Percentiles rank a stretch among this genome's conserved stretches.
Conservation (phyloP, 2,113 vertebrate species). For the Petrocephalus zakoni region DNA sequence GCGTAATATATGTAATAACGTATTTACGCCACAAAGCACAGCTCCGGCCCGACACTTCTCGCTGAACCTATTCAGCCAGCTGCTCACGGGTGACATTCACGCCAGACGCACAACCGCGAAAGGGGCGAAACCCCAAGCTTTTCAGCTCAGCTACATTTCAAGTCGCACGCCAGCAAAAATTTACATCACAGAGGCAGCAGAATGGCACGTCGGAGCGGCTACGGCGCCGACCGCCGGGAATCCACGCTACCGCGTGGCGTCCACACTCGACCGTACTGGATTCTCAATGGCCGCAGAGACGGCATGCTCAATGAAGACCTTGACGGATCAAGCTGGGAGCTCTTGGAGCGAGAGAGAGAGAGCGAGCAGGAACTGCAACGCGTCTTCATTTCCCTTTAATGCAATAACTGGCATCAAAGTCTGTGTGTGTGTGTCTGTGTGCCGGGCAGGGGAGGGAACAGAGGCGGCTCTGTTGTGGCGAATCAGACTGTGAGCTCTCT, state of each 20-base stretch:
- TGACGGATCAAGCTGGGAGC: conserved; percentile 10
- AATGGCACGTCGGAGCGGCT: not conserved
- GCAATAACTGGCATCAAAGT: not conserved
- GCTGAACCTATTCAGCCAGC: not conserved
- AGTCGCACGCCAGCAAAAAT: not conserved
- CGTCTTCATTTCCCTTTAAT: conserved; percentile 12
- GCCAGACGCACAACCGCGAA: not conserved
- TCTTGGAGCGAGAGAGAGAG: not conserved
- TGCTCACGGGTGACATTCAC: not conserved
- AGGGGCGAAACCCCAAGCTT: not conserved
- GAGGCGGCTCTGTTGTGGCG: conserved; percentile 62
- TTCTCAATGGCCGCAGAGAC: not conserved
- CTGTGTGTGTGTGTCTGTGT: not conserved
- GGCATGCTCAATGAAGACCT: not conserved
- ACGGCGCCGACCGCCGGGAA: not conserved
- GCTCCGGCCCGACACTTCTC: not conserved
- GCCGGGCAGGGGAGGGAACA: not conserved
- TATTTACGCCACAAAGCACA: not conserved
- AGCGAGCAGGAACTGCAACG: not conserved
- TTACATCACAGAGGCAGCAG: conserved; percentile 1
- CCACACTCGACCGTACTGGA: not conserved
- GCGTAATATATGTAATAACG: not conserved
- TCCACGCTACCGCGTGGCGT: not conserved
- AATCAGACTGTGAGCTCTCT: conserved; percentile 79
- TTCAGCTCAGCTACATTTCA: not conserved